Evolutionary conservation across 2,888 invertebrate species (phyloP).

Genomic region (Phanerotoma sp.): DNA sequence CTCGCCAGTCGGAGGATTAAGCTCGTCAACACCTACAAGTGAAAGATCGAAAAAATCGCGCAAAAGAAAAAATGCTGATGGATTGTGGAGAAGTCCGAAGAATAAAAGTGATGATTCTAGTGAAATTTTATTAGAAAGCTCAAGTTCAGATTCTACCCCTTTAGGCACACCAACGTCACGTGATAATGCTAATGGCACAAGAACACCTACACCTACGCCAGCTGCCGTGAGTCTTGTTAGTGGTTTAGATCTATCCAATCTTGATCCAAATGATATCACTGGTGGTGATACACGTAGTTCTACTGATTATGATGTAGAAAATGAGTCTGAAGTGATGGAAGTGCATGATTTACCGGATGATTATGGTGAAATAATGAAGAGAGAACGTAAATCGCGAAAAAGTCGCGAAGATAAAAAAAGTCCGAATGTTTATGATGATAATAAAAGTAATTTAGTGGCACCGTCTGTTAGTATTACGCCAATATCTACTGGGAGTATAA

Average conservation of each 20-base stretch:
- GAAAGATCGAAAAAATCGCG: constrained; percentile 61
- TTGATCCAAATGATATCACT: constrained; percentile 65
- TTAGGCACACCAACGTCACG: constrained; percentile 61
- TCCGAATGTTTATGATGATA: constrained; percentile 60
- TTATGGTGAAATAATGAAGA: constrained; percentile 64
- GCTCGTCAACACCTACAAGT: constrained; percentile 41
- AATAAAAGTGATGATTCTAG: constrained; percentile 60
- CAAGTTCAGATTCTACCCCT: constrained; percentile 64
- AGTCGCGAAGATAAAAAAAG: constrained; percentile 62
- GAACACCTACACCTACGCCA: constrained; percentile 60
- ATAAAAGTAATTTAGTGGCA: constrained; percentile 60
- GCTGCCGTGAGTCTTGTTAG: constrained; percentile 43
- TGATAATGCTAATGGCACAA: constrained; percentile 58
- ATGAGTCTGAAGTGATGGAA: constrained; percentile 62
- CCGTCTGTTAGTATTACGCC: constrained; percentile 69
- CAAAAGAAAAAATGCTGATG: constrained; percentile 66
- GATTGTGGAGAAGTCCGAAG: constrained; percentile 66
- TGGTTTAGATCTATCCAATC: constrained; percentile 63
- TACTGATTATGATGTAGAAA: constrained; percentile 62
- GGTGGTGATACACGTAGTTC: constrained; percentile 59
- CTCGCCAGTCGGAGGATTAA: constrained; percentile 5
- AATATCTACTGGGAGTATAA: constrained; percentile 49
- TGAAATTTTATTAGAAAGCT: constrained; percentile 66
- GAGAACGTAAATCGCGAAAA: constrained; percentile 63
- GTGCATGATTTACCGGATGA: constrained; percentile 61